Conservation (phyloP, 2,113 vertebrate species). For the Pollimyrus isidori region DNA sequence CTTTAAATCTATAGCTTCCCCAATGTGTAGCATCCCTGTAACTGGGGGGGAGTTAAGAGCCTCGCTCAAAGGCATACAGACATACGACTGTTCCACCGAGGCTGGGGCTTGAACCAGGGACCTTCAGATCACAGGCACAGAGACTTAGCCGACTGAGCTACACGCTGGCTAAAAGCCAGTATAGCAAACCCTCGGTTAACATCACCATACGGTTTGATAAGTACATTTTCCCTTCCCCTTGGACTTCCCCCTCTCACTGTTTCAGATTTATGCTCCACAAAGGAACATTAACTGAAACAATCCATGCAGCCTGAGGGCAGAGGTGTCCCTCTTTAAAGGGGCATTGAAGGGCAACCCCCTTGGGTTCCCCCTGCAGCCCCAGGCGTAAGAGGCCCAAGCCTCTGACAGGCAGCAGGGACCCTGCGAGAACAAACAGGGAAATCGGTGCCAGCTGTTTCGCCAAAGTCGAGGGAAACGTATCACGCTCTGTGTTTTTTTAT, state of each 20-base stretch:
- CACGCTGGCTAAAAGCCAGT: not conserved
- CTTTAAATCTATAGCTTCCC: not conserved
- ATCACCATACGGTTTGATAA: not conserved
- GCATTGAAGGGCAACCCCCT: not conserved
- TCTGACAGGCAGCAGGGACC: slow-evolving; percentile 39
- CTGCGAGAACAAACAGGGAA: slow-evolving; percentile 44
- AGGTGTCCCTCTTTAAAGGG: not conserved
- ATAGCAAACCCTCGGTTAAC: not conserved
- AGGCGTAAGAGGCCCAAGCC: slow-evolving; percentile 19
- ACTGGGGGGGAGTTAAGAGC: not conserved
- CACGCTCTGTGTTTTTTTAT: slow-evolving; percentile 44
- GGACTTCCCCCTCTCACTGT: not conserved
- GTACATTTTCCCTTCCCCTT: not conserved
- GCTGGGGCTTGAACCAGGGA: not conserved
- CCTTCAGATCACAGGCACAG: not conserved
- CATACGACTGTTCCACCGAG: not conserved
- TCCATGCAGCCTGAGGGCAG: not conserved
- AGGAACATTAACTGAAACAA: slow-evolving; percentile 13
- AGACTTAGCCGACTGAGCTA: not conserved
- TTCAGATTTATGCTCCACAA: slow-evolving; percentile 1
- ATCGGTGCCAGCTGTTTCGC: slow-evolving; percentile 44
- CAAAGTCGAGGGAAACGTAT: slow-evolving; percentile 24
- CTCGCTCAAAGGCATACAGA: not conserved
- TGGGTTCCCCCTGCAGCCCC: not conserved
- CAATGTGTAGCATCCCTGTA: not conserved